Conservation (phyloP, 2,113 vertebrate species). For the Callorhinus ursinus region DNA sequence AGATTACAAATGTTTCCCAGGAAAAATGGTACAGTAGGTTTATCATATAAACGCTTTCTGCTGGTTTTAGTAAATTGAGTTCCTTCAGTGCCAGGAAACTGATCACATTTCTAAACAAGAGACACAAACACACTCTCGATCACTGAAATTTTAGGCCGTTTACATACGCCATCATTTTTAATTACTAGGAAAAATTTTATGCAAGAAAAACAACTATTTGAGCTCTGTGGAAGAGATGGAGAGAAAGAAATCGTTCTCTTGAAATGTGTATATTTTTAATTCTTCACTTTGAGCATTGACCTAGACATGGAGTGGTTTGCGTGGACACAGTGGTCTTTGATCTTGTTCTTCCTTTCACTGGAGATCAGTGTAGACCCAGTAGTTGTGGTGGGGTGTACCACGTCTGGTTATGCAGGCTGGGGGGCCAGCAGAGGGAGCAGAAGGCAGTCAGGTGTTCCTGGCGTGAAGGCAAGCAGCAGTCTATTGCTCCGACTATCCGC, state of each 20-base stretch:
- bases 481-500: background rate
- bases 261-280: background rate
- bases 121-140: background rate
- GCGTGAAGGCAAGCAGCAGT: background rate
- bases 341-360: background rate
- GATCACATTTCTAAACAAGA: constrained; percentile 26
- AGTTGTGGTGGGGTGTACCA: background rate
- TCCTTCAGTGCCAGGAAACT: background rate
- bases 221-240: background rate
- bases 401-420: rapidly evolving
- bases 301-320: background rate
- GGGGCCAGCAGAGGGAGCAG: background rate
- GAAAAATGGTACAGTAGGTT: constrained; percentile 39
- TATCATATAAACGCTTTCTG: constrained; percentile 41
- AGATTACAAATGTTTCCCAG: constrained; percentile 59
- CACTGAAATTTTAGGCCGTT: background rate
- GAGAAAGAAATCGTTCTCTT: background rate
- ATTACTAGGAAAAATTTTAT: constrained; percentile 53
- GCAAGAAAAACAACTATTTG: background rate
- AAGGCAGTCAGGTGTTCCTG: background rate
- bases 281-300: background rate
- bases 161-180: constrained; percentile 33
- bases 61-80: constrained; percentile 53
- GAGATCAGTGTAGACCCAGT: background rate
- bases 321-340: background rate